Percentiles rank a stretch among this genome's conserved stretches.
Conservation (phyloP, 2,797 vertebrate species). For the Acanthurus lineatus region DNA sequence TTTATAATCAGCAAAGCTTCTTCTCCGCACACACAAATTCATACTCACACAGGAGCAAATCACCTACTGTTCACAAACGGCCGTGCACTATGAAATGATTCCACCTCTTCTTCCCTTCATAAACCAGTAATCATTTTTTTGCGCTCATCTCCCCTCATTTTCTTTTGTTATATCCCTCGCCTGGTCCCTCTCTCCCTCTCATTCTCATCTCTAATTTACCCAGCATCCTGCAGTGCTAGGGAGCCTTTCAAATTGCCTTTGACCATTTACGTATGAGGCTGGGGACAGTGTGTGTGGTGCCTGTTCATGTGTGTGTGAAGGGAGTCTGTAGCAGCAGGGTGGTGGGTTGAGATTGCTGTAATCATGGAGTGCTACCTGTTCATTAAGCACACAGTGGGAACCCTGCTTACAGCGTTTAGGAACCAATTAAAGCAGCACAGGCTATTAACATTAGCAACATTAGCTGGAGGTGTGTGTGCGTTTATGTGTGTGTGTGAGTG, state of each 20-base stretch:
- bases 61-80: constrained; percentile 46
- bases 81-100: constrained; percentile 64
- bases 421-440: constrained; percentile 98
- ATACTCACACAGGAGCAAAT: constrained; percentile 19
- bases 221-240: constrained; percentile 88
- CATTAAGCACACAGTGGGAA: constrained; percentile 99
- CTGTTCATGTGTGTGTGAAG: constrained; percentile 15
- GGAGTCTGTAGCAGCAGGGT: constrained; percentile 72
- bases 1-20: constrained; percentile 43
- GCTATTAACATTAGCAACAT: constrained; percentile 95
- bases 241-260: constrained; percentile 82
- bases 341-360: constrained; percentile 98
- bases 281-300: constrained; percentile 49
- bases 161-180: constrained; percentile 91
- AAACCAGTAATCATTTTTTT: constrained; percentile 82
- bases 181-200: constrained; percentile 84
- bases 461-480: constrained; percentile 45
- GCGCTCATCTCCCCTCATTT: constrained; percentile 89
- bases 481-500: not conserved
- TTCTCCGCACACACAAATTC: not conserved
- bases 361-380: constrained; percentile 99
- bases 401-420: constrained; percentile 94
- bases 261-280: constrained; percentile 72
- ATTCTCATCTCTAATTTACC: constrained; percentile 91
- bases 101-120: constrained; percentile 82